phyloP scores from a whole-genome alignment of 2,888 invertebrate genomes.

The Clivina fossor region DNA sequence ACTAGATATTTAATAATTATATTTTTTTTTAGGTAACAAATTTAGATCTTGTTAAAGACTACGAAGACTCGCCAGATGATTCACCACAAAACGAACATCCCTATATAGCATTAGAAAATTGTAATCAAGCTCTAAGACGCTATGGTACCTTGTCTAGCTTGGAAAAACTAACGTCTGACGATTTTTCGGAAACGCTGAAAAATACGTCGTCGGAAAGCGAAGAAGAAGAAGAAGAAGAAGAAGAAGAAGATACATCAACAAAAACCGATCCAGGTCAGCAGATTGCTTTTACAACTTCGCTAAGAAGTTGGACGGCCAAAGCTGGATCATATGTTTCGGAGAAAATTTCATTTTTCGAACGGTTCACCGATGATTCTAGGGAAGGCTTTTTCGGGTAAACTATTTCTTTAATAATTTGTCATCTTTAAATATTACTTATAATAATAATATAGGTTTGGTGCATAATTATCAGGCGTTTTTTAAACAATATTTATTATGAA shows the following conservation, averaged over 20 bases:
- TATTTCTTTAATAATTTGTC: too few species aligned
- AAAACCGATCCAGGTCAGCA: conserved; percentile 33
- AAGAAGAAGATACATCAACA: conserved; percentile 45
- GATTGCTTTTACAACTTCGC: conserved; percentile 49
- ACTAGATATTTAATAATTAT: too few species aligned
- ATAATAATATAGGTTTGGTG: too few species aligned
- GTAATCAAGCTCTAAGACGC: conserved; percentile 53
- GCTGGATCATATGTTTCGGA: conserved; percentile 81
- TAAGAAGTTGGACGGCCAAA: conserved; percentile 73
- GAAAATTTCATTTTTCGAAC: conserved; percentile 74
- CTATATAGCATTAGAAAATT: conserved; percentile 69
- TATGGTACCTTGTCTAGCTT: conserved; percentile 75
- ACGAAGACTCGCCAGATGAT: conserved; percentile 69
- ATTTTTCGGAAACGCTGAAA: conserved; percentile 41
- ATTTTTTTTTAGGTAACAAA: conserved; percentile 35
- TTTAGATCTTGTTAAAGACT: conserved; percentile 49
- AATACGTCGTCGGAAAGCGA: conserved; percentile 41
- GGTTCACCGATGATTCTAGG: conserved; percentile 58
- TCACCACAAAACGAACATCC: conserved; percentile 73
- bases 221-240: conserved; percentile 42
- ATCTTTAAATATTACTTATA: too few species aligned
- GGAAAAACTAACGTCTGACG: conserved; percentile 67
- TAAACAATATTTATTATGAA: too few species aligned
- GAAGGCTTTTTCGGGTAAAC: conserved; percentile 53
- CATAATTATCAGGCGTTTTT: too few species aligned